Percentiles rank a stretch among this genome's conserved stretches.
Conservation (phyloP, 2,888 invertebrate genomes). For the Apodemia hepburni region DNA sequence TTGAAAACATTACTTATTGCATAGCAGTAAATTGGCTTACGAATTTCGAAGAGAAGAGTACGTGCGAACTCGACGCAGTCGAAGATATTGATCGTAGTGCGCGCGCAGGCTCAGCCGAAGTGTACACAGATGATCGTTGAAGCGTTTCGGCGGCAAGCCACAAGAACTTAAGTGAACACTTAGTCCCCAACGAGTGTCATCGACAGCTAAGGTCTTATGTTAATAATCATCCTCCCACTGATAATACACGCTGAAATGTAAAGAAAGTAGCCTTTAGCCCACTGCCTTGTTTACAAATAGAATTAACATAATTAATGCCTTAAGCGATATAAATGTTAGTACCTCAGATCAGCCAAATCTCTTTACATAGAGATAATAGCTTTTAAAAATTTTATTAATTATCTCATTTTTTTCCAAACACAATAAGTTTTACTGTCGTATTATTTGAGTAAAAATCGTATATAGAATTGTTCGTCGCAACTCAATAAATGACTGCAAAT, state of each 20-base stretch:
- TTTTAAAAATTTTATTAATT: too few relatives aligned
- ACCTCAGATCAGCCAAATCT: too few relatives aligned
- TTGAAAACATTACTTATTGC: slow-evolving; percentile 19
- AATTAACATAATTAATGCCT: background rate
- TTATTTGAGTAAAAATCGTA: too few relatives aligned
- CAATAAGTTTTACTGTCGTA: too few relatives aligned
- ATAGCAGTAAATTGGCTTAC: slow-evolving; percentile 47
- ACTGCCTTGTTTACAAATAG: background rate
- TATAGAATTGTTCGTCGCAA: too few relatives aligned
- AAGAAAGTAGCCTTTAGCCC: background rate
- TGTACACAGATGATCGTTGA: slow-evolving; percentile 67
- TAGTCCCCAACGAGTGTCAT: slow-evolving; percentile 57
- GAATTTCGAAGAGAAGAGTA: slow-evolving; percentile 60
- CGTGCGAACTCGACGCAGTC: slow-evolving; percentile 64
- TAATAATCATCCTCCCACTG: slow-evolving; percentile 38
- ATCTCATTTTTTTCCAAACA: too few relatives aligned
- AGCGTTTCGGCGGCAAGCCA: slow-evolving; percentile 61
- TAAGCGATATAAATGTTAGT: too few relatives aligned
- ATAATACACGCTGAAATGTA: slow-evolving; percentile 27
- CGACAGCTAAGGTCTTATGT: slow-evolving; percentile 47
- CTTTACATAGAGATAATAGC: too few relatives aligned
- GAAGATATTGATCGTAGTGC: slow-evolving; percentile 74
- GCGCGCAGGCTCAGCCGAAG: slow-evolving; percentile 70
- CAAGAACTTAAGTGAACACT: slow-evolving; percentile 65
- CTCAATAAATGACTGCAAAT: too few relatives aligned